Evolutionary conservation across 2,888 invertebrate genomes (phyloP).

Genomic region (Ametastegia equiseti): DNA sequence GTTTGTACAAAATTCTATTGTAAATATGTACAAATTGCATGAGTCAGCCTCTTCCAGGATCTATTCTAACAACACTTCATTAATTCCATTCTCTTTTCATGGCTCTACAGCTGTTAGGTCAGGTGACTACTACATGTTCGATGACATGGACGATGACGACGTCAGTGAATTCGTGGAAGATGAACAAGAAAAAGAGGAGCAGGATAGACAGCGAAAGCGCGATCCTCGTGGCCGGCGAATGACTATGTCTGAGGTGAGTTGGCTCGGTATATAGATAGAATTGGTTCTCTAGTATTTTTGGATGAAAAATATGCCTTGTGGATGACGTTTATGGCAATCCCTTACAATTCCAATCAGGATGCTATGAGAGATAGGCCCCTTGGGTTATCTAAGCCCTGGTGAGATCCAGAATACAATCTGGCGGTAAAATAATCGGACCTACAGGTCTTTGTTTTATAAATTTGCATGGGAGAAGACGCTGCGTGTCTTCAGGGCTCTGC

Average conservation of each 20-base stretch:
- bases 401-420: not conserved
- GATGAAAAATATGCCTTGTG: not conserved
- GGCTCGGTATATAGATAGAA: constrained; percentile 65
- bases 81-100: constrained; percentile 38
- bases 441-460: not conserved
- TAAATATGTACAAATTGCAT: constrained; percentile 37
- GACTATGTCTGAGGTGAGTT: constrained; percentile 74
- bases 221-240: constrained; percentile 73
- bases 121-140: constrained; percentile 99
- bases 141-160: constrained; percentile 91
- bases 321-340: not conserved
- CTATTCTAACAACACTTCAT: constrained; percentile 19
- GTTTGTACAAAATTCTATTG: constrained; percentile 49
- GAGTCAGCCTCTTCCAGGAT: not conserved
- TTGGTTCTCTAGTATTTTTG: not conserved
- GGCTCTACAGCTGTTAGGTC: constrained; percentile 90
- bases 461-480: not conserved
- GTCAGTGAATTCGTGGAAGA: constrained; percentile 80
- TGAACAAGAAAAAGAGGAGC: constrained; percentile 79
- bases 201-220: constrained; percentile 73
- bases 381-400: not conserved
- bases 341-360: not conserved
- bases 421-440: not conserved
- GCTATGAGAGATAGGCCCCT: not conserved
- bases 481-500: not conserved